A percentile compares a stretch with the other conserved stretches of the same genome.
phyloP scores from a whole-genome alignment of 2,113 vertebrate genomes.

The Labeo rohita region DNA sequence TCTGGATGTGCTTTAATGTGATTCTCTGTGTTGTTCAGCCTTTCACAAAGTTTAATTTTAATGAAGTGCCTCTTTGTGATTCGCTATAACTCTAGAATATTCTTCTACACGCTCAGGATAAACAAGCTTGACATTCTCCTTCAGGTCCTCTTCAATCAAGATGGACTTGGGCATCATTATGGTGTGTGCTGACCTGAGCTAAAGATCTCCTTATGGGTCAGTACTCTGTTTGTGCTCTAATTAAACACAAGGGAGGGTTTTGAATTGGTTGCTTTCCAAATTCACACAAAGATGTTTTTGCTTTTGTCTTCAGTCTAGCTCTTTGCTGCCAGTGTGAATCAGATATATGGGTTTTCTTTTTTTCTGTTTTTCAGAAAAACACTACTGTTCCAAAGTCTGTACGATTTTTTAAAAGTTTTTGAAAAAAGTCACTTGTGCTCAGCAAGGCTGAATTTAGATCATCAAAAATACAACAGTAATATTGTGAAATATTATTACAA shows the following conservation, averaged over 20 bases:
- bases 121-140: slow-evolving; percentile 45
- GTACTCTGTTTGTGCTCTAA: slow-evolving; percentile 25
- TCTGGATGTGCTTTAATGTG: slow-evolving; percentile 32
- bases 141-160: slow-evolving; percentile 28
- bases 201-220: slow-evolving; percentile 36
- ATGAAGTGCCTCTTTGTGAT: slow-evolving; percentile 24
- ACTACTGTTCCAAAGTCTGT: background rate
- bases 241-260: slow-evolving; percentile 34
- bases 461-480: background rate
- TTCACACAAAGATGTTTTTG: slow-evolving; percentile 3
- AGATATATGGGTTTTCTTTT: background rate
- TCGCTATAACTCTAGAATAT: slow-evolving; percentile 8
- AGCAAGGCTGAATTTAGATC: background rate
- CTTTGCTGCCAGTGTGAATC: background rate
- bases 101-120: background rate
- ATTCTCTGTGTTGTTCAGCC: slow-evolving; percentile 25
- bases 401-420: background rate
- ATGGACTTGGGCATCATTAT: slow-evolving; percentile 41
- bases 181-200: slow-evolving; percentile 25
- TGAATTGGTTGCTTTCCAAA: background rate
- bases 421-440: background rate
- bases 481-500: background rate
- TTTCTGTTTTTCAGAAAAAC: background rate
- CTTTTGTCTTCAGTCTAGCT: background rate
- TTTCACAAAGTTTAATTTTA: slow-evolving; percentile 28